These are phyloP conservation scores for Nothoprocta perdicaria DNA, from an alignment of 2,113 vertebrate genomes.

Conservation along the genomic window DNA sequence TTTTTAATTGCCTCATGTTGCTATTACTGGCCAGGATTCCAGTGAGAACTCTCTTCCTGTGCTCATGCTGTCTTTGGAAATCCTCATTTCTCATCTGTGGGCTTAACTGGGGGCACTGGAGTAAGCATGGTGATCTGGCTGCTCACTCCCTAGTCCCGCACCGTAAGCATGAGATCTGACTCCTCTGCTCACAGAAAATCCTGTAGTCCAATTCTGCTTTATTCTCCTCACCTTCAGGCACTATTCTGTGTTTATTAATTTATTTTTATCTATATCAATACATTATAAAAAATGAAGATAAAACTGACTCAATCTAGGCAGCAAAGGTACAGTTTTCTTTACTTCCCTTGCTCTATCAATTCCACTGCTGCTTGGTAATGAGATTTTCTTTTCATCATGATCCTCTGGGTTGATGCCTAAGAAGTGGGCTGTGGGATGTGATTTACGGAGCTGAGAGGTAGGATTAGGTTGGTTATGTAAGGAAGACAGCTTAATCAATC, in stretches of 20 bases:
- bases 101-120: neutral
- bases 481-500: conserved; percentile 34
- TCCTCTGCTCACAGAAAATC: neutral
- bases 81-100: neutral
- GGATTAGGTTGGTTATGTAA: conserved; percentile 46
- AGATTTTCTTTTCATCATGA: conserved; percentile 51
- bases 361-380: neutral
- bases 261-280: no score
- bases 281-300: conserved; percentile 5
- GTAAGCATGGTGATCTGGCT: neutral
- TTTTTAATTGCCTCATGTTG: neutral
- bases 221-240: neutral
- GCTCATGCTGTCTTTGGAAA: neutral
- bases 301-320: neutral
- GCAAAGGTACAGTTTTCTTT: neutral
- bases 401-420: neutral
- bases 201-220: neutral
- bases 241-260: neutral
- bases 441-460: neutral
- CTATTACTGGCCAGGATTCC: neutral
- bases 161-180: neutral
- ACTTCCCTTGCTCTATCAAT: neutral
- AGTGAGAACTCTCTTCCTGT: neutral
- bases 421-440: neutral
- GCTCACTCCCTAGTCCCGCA: conserved; percentile 5